Base-by-base conservation (phyloP, 2,113 vertebrate species). In the Nesospiza acunhae region DNA sequence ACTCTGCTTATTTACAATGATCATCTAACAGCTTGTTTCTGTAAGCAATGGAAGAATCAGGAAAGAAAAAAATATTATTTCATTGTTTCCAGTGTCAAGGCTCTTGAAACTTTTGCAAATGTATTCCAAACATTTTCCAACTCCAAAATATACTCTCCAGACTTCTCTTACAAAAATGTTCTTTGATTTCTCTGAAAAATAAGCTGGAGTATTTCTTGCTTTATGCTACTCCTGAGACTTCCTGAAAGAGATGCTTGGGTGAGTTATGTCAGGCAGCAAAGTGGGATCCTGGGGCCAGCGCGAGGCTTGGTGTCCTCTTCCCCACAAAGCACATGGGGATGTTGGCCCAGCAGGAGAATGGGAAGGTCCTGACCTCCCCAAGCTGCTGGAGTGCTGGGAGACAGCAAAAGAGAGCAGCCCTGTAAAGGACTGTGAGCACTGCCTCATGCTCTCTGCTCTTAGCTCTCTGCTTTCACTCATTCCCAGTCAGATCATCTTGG, bases 201-300 rank as follows among this genome's bases (percentile, higher is more conserved):
- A 55, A 46, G 2, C 9, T 42, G 60, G 27, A 89, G 15, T 55
- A 19, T 74, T 84, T 87, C 35, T 81, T 52, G 21, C 31, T 84
- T 91, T 80, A 7, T 53, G 27, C 46, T 87, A 33, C 16, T 84
- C 18, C 23, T 46, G 3, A 39, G 31, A 39, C 28, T 69, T 89
- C 49, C 50, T 66, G 50, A 66, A 70, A 19, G 15, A 56, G 37
- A 66, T 49, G n/a, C 59, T 62, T 44, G 67, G 19, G 41, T 41
- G 42, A 62, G 17, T 64, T 92, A 33, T 18, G 31, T 37, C 41
- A 73, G 46, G 26, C 23, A 56, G 22, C 0, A 1, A 59, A 41
- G 76, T 0, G 35, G 44, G 18, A 78, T 82, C 35, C 30, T 0
- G 1, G 70, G 64, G 60, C 47, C 67, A 77, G 30, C 0, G 0